Evolutionary conservation across 1,140 invertebrate species (phyloP), one percentile per base, ranked within the genome.

Genomic region (Solenopsis fugax): DNA sequence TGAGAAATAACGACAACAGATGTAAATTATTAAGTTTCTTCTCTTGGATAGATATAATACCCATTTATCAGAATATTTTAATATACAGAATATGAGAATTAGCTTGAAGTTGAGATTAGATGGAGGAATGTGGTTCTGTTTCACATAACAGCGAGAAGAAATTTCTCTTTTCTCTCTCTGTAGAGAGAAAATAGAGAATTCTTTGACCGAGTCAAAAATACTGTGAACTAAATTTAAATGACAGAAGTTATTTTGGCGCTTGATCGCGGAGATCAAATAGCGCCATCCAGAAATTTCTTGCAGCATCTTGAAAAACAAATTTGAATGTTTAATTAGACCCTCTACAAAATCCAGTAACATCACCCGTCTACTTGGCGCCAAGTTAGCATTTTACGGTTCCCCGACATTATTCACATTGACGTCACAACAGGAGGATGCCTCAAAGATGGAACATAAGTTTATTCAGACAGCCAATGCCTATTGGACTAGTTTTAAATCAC

Each of bases 361-460:
- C 48, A 67, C 4, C 73, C 90, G 92, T 69, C 82, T 71, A 89
- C 18, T 90, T 75, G 91, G 92, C 92, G 92, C 92, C 92, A 69
- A 54, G 73, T 87, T 89, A 90, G 88, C 87, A 87, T 92, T 91
- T 93, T 91, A 91, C 86, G 73, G 37, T 72, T 82, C 65, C 65
- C 69, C 72, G 37, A 62, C 54, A 73, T 87, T 89, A 82, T 58
- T 87, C 65, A 34, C 10, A 67, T 85, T 89, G 88, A 90, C 88
- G 60, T 90, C 89, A 29, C 29, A 90, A 67, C 60, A 24, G 60
- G 69, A 52, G 29, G 52, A 80, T 77, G 77, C 45, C 77, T 85
- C 69, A 67, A 52, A 85, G 82, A 89, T 84, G 90, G 90, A 87
- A 92, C 67, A 81, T 54, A 92, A 92, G 89, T 92, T 91, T 89